Percentiles rank a stretch among this genome's conserved stretches.
Conservation (phyloP, 2,888 invertebrate species). For the Pseudococcus jackbeardsleyi region DNA sequence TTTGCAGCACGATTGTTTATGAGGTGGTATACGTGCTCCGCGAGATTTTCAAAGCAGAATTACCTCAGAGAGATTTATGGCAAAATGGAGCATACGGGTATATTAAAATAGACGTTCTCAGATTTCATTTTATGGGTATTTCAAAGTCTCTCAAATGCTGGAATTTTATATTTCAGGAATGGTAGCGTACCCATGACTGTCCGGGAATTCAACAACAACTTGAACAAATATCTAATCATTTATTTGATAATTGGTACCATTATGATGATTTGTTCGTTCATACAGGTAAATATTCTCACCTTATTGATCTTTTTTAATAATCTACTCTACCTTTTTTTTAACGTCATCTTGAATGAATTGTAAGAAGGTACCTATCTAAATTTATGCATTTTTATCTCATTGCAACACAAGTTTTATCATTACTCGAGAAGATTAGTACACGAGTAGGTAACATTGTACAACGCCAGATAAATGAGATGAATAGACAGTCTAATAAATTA, state of each 20-base stretch:
- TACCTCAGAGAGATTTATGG: conserved; percentile 51
- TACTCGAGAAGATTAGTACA: too few relatives aligned
- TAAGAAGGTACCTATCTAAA: background rate
- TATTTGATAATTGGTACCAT: conserved; percentile 56
- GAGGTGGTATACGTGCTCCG: conserved; percentile 28
- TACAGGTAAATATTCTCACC: conserved; percentile 36
- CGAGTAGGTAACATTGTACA: background rate
- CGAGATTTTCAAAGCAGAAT: conserved; percentile 36
- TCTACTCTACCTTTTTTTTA: background rate
- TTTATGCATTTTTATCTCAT: background rate
- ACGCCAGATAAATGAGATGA: background rate
- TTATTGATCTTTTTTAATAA: too few relatives aligned
- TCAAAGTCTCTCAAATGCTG: background rate
- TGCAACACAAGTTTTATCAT: background rate
- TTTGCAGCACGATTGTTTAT: background rate
- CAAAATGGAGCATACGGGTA: background rate
- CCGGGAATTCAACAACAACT: conserved; percentile 1
- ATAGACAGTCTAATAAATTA: too few relatives aligned
- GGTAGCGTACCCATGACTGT: background rate
- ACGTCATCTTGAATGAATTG: background rate
- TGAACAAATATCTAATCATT: conserved; percentile 57
- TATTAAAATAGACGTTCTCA: background rate
- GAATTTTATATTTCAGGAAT: background rate
- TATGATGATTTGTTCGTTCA: conserved; percentile 40
- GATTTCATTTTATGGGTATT: background rate